phyloP scores from a whole-genome alignment of 2,888 invertebrate genomes.

The Petrolisthes cinctipes region DNA sequence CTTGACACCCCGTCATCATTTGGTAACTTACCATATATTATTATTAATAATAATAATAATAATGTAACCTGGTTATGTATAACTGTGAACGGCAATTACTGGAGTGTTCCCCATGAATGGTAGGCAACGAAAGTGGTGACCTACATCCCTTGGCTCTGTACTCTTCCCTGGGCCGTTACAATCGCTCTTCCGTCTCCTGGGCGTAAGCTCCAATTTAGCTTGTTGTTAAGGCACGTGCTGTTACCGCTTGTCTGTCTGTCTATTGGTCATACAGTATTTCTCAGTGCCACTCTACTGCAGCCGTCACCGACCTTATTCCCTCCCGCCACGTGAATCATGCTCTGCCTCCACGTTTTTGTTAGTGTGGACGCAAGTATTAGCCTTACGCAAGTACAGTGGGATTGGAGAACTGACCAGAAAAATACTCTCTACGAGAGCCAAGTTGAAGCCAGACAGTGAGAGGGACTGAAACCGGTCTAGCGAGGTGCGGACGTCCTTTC shows the following conservation, averaged over 20 bases:
- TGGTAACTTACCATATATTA: too few species aligned
- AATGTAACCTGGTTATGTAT: too few species aligned
- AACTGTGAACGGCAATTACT: too few species aligned
- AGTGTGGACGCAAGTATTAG: neutral
- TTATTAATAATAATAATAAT: too few species aligned
- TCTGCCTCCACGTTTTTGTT: neutral
- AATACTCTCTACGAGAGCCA: neutral
- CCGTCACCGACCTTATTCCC: neutral
- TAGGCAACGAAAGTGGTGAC: slow-evolving; percentile 44
- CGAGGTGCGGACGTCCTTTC: slow-evolving; percentile 26
- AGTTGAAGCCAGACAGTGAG: neutral
- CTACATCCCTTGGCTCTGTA: slow-evolving; percentile 40
- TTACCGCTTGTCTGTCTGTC: neutral
- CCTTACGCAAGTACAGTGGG: neutral
- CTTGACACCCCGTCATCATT: too few species aligned
- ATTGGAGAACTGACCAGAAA: neutral
- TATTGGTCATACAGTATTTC: neutral
- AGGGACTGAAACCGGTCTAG: slow-evolving; percentile 15
- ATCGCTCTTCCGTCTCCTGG: neutral
- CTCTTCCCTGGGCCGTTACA: neutral
- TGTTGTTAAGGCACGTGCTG: slow-evolving; percentile 2
- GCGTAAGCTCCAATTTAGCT: neutral
- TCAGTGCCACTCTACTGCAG: neutral
- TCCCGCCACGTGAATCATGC: neutral
- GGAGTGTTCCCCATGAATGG: slow-evolving; percentile 43